Base-by-base conservation (phyloP, 2,797 vertebrate genomes). In the Phrynocephalus forsythii region DNA sequence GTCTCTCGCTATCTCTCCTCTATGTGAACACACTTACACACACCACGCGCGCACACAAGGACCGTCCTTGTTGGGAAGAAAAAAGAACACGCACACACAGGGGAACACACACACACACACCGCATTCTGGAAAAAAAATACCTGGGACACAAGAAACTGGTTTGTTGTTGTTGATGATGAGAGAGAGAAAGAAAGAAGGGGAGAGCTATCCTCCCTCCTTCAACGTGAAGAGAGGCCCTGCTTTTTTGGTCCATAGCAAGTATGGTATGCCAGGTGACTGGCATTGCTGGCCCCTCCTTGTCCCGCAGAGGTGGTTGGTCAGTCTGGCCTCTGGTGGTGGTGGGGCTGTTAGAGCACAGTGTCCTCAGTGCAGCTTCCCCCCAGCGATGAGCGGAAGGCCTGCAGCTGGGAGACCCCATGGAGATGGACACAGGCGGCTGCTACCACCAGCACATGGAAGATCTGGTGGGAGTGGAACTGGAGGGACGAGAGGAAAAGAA, bases 401-500 rank as follows among this genome's bases (percentile, higher is more conserved):
- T 92, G 92, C 28, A 93, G 88, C 77, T 91, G 88, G 44, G 90
- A 93, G 15, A 93, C 86, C 11, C 90, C 91, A 0, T 90, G 91
- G 2, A 93, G 91, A 79, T 91, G 92, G 56, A 92, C 90, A 4
- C 82, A 73, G 67, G 92, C 90, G 1, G 86, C 92, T 1, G 87
- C 91, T 0, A 92, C 91, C 69, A 92, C 91, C 88, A 92, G 83
- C 60, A 92, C 88, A 4, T 92, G 90, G 90, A 91, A 93, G 83
- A 93, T 90, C 87, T 93, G 92, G 85, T 89, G 92, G 22, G 91
- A 93, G 81, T 93, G 91, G 85, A 92, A 92, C 91, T 92, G 56
- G 11, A 44, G 48, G 6, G 50, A 20, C 50, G 50, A 60, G 75
- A 71, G 28, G 71, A 30, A 33, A 33, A 33, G 44, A 24, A 26